Evolutionary conservation across 1,140 invertebrate species (phyloP), one percentile per base, ranked within the genome.

Genomic region (Psix sp.): DNA sequence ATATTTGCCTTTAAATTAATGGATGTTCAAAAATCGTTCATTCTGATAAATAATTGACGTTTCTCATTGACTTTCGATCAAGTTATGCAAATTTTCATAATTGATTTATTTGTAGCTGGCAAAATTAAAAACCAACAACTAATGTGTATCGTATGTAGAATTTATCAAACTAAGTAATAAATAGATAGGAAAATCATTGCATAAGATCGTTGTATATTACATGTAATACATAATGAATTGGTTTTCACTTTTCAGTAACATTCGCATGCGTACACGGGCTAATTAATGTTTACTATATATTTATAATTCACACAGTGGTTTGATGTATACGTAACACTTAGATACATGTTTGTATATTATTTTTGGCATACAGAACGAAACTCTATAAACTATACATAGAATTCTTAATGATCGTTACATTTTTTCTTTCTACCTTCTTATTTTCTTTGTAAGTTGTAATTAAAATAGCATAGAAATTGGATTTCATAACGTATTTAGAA

Each of bases 201-300:
- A 46, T 46, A 59, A 68, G 49, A 16, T 14, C 18, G 36, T 6
- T 17, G 33, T 60, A 21, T 42, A 26, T 68, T 52, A 54, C 29
- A 43, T 33, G 33, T 0, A 11, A 4, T 35, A 52, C 48, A 35
- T 60, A 59, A 68, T 59, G 17, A 68, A 68, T 68, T 46, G 35
- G 54, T 59, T 68, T 68, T 68, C 65, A 68, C 65, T 60, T 60
- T 54, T 60, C 46, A 51, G 42, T 56, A 48, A 40, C 43, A 42
- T 49, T 46, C 14, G 51, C 7, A 35, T 36, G 21, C 21, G 9
- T 13, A 59, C 26, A 36, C 31, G 38, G 21, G 26, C 15, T 59
- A 67, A 67, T 67, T 67, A 67, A 59, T 51, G 45, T 31, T 29
- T 35, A 59, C 45, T 13, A 16, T 26, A 36, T 36, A 24, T 42